Evolutionary conservation across 2,113 vertebrate species (phyloP).

Genomic region (Tapirus terrestris): DNA sequence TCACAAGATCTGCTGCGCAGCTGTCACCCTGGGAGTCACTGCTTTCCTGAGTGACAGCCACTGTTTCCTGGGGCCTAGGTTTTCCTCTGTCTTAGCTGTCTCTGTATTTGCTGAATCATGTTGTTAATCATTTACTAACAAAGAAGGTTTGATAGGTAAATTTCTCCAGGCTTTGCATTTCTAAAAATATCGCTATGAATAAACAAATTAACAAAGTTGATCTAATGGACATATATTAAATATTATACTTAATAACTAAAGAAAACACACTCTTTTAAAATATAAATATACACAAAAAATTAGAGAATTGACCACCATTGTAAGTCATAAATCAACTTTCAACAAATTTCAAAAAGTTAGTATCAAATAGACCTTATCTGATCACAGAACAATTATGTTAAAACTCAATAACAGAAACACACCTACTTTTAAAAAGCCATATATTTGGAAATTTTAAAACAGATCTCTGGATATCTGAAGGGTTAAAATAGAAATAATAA

Average conservation of each 20-base stretch:
- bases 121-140: not conserved
- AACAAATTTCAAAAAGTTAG: not conserved
- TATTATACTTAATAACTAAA: not conserved
- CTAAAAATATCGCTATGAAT: slow-evolving; percentile 13
- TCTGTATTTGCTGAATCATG: not conserved
- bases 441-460: not conserved
- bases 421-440: not conserved
- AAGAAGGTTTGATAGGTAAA: not conserved
- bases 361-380: not conserved
- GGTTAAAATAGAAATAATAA: not conserved
- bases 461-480: not conserved
- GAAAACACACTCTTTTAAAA: not conserved
- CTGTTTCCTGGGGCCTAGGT: not conserved
- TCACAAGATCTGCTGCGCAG: not conserved
- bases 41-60: not conserved
- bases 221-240: not conserved
- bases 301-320: not conserved
- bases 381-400: not conserved
- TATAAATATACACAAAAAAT: not conserved
- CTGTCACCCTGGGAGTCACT: not conserved
- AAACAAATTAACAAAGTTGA: not conserved
- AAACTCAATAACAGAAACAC: not conserved
- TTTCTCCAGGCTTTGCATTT: not conserved
- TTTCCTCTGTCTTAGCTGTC: not conserved
- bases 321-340: not conserved